These are phyloP conservation scores for Natator depressus DNA, from an alignment of 2,113 vertebrate genomes.

Conservation along the genomic window DNA sequence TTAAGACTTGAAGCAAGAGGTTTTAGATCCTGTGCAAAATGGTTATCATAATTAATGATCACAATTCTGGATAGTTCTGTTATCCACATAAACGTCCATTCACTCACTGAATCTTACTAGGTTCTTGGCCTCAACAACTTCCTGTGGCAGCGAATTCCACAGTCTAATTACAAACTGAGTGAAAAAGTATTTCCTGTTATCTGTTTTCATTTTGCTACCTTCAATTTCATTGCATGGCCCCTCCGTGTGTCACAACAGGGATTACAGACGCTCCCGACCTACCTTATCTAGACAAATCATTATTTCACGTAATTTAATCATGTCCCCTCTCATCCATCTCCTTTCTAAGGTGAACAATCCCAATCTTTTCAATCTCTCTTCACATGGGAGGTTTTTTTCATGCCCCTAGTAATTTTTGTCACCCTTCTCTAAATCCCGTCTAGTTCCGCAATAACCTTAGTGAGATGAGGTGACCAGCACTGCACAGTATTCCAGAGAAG, in stretches of 20 bases:
- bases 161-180: conserved; percentile 50
- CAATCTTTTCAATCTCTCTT: conserved; percentile 12
- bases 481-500: background rate
- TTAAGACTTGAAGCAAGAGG: conserved; percentile 67
- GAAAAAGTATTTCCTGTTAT: conserved; percentile 57
- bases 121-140: conserved; percentile 56
- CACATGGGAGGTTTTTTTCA: background rate
- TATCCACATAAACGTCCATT: conserved; percentile 48
- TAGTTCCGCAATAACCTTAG: background rate
- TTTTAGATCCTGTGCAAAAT: conserved; percentile 29
- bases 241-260: conserved; percentile 57
- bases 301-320: conserved; percentile 54
- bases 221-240: conserved; percentile 28
- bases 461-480: background rate
- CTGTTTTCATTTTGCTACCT: conserved; percentile 59
- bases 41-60: conserved; percentile 60
- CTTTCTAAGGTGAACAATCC: background rate
- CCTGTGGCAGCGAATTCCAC: conserved; percentile 48
- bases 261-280: conserved; percentile 67
- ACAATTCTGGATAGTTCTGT: conserved; percentile 41
- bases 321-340: conserved; percentile 52
- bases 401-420: background rate
- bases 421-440: background rate
- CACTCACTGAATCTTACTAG: conserved; percentile 55
- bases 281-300: conserved; percentile 64